Evolutionary conservation across 2,888 invertebrate species (phyloP), one percentile per base, ranked within the genome.

Genomic region (Slavum lentiscoides): DNA sequence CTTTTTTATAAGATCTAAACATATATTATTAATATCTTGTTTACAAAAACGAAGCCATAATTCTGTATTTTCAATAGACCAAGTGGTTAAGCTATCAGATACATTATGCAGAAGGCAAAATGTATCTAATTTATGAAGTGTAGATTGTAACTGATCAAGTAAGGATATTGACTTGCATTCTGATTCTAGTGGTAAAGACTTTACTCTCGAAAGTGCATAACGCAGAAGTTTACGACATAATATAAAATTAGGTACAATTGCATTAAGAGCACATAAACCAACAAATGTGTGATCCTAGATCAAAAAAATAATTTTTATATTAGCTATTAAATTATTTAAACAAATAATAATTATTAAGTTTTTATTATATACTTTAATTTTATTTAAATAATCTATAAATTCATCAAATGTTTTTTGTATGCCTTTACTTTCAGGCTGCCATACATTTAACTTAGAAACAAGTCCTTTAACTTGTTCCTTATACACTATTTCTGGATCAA

Each of bases 391-490:
- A 6, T 83, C 83, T 49, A 88, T 84, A 61, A 89, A 85, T 21
- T 84, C 83, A 62, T 86, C 84, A n/a, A 88, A 84, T 77, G 87
- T 86, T 62, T 86, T 83, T 2, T 85, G 82, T n/a, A 83, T 68
- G 5, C 84, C 68, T n/a, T 84, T 83, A 6, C 84, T 80, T 85
- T 85, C 86, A 21, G 86, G 85, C 53, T 85, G 85, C 9, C 86
- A 84, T 77, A 85, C 84, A 70, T 85, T 84, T 49, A 74, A 82
- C 23, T 80, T 80, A 9, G 68, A 23, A 69, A 86, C 85, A 59
- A 88, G 85, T 8, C 86, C 84, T 83, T 86, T 85, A 2, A 88
- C 88, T 84, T 88, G 87, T 4, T 88, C 87, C 82, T 86, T 87
- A 82, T 87, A 86, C 74, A 88, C 86, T 15, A 85, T 83, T 77